Conservation (phyloP, 2,888 invertebrate species). For the Crematogaster levior region DNA sequence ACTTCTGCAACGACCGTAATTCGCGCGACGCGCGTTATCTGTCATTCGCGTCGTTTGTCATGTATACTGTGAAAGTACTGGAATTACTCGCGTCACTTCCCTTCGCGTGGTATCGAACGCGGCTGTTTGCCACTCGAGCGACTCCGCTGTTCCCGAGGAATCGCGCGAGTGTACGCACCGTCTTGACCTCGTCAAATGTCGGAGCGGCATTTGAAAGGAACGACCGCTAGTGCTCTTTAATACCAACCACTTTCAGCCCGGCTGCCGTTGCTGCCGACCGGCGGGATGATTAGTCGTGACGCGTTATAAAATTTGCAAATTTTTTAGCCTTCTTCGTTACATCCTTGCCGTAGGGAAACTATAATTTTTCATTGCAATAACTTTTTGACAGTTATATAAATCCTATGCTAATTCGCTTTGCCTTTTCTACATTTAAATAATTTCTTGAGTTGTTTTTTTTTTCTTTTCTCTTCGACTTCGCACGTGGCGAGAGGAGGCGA, state of each 20-base stretch:
- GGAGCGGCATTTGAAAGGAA: slow-evolving; percentile 72
- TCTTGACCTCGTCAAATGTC: slow-evolving; percentile 76
- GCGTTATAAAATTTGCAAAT: neutral
- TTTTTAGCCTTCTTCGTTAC: neutral
- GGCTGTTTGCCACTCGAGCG: neutral
- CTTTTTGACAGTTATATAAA: neutral
- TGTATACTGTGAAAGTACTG: slow-evolving; percentile 44
- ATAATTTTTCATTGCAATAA: neutral
- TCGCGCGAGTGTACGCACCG: slow-evolving; percentile 37
- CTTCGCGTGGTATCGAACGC: slow-evolving; percentile 15
- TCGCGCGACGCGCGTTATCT: slow-evolving; percentile 37
- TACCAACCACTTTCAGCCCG: slow-evolving; percentile 51
- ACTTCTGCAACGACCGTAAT: slow-evolving; percentile 18
- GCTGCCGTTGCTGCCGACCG: neutral
- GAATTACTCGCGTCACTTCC: slow-evolving; percentile 46
- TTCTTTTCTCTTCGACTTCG: neutral
- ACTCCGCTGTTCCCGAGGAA: neutral
- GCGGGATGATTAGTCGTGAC: slow-evolving; percentile 3
- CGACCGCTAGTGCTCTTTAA: slow-evolving; percentile 48
- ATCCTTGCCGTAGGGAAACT: neutral
- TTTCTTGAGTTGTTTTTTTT: neutral
- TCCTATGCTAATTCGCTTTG: neutral
- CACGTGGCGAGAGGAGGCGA: neutral
- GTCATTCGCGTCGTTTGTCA: slow-evolving; percentile 46
- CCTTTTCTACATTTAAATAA: neutral